A percentile compares a stretch with the other conserved stretches of the same genome.
phyloP scores from a whole-genome alignment of 2,888 invertebrate genomes.

The Hypercompe scribonia region DNA sequence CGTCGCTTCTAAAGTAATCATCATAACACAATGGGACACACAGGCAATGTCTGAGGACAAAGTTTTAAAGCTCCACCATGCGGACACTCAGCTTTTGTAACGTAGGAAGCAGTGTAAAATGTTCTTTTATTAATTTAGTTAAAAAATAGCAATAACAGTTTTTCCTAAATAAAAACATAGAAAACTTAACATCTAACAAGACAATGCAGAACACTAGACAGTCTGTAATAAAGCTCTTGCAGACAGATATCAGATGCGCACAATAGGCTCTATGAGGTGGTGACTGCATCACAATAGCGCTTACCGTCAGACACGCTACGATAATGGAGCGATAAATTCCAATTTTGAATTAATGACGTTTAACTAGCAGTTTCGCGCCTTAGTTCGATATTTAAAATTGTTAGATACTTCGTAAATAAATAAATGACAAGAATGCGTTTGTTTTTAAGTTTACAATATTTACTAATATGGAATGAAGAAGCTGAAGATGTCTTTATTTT shows the following conservation, averaged over 20 bases:
- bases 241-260: conserved; percentile 55
- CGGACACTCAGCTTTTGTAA: conserved; percentile 16
- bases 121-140: background rate
- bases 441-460: conserved; percentile 2
- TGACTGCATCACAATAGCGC: conserved; percentile 66
- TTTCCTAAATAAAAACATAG: background rate
- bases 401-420: conserved; percentile 13
- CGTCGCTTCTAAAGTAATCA: conserved; percentile 44
- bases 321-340: conserved; percentile 76
- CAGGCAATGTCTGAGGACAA: conserved; percentile 57
- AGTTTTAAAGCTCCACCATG: conserved; percentile 50
- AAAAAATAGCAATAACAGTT: background rate
- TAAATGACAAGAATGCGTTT: conserved; percentile 9
- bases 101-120: conserved; percentile 26
- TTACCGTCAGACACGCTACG: conserved; percentile 44
- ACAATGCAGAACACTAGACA: conserved; percentile 33
- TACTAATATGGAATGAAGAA: background rate
- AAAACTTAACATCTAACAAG: conserved; percentile 15
- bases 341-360: conserved; percentile 65
- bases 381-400: conserved; percentile 39
- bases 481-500: no score
- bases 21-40: conserved; percentile 51
- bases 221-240: conserved; percentile 43
- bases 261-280: conserved; percentile 69
- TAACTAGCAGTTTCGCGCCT: conserved; percentile 49